phyloP scores from a whole-genome alignment of 2,797 vertebrate species.

The Yasuhikotakia modesta region DNA sequence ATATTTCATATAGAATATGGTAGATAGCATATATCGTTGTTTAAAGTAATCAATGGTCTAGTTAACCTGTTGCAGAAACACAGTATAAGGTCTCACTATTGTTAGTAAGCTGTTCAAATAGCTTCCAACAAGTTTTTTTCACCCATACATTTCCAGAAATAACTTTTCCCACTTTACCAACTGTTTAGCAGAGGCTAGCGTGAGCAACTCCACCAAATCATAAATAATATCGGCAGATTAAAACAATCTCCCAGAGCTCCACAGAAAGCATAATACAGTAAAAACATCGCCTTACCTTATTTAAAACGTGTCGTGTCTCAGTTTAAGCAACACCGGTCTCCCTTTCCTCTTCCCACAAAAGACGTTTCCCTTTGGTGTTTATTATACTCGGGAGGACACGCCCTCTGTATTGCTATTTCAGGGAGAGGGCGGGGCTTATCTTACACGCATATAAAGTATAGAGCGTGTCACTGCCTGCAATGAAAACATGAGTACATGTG shows the following conservation, averaged over 20 bases:
- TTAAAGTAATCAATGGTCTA: not conserved
- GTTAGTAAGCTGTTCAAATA: not conserved
- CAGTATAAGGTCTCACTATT: not conserved
- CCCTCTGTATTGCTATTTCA: conserved; percentile 15
- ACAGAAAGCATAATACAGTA: not conserved
- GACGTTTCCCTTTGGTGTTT: not conserved
- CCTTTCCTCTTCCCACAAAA: not conserved
- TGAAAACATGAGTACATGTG: not conserved
- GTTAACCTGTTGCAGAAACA: conserved; percentile 5
- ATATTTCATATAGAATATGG: no score
- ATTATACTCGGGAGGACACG: not conserved
- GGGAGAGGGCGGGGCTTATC: conserved; percentile 3
- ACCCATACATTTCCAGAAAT: not conserved
- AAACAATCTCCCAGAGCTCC: not conserved
- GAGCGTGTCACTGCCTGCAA: not conserved
- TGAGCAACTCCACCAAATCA: not conserved
- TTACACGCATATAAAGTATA: not conserved
- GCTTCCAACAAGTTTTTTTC: not conserved
- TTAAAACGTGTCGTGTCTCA: not conserved
- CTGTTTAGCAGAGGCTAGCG: not conserved
- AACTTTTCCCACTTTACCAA: not conserved
- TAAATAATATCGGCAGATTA: not conserved
- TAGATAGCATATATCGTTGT: not conserved
- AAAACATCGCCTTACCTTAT: conserved; percentile 1
- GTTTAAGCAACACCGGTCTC: not conserved